Conservation (phyloP, 2,797 vertebrate genomes). For the Sebastiscus albofasciatus region DNA sequence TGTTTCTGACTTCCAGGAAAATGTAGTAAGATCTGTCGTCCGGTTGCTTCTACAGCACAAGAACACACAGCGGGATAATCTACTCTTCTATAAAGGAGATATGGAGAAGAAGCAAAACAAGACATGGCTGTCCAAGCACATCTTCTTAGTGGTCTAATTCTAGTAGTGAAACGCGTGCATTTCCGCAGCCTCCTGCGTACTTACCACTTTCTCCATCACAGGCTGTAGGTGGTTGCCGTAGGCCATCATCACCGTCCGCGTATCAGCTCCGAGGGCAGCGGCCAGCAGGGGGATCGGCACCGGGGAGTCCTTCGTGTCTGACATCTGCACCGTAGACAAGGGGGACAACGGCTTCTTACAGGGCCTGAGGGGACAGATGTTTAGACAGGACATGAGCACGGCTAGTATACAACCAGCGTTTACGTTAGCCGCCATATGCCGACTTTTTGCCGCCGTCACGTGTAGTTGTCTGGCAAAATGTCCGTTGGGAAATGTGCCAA, state of each 20-base stretch:
- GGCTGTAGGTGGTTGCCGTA: constrained; percentile 94
- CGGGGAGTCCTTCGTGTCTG: constrained; percentile 83
- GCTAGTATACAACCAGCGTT: neutral
- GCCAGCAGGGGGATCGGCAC: constrained; percentile 91
- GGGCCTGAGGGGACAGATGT: constrained; percentile 78
- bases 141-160: no score
- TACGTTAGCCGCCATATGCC: no score
- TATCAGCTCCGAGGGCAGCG: constrained; percentile 86
- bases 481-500: no score
- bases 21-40: neutral
- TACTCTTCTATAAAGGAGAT: neutral
- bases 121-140: neutral
- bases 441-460: no score
- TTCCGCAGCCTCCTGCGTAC: constrained; percentile 45
- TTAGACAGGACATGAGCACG: neutral
- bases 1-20: neutral
- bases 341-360: constrained; percentile 96
- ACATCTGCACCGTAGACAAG: constrained; percentile 92
- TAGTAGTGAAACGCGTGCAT: neutral
- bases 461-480: no score
- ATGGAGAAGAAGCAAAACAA: neutral
- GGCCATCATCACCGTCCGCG: constrained; percentile 85
- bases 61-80: neutral
- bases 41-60: neutral
- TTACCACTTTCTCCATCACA: constrained; percentile 91